These are phyloP conservation scores for Antedon mediterranea DNA, from an alignment of 53 echinoderm and acorn worm genomes.

Conservation along the genomic window DNA sequence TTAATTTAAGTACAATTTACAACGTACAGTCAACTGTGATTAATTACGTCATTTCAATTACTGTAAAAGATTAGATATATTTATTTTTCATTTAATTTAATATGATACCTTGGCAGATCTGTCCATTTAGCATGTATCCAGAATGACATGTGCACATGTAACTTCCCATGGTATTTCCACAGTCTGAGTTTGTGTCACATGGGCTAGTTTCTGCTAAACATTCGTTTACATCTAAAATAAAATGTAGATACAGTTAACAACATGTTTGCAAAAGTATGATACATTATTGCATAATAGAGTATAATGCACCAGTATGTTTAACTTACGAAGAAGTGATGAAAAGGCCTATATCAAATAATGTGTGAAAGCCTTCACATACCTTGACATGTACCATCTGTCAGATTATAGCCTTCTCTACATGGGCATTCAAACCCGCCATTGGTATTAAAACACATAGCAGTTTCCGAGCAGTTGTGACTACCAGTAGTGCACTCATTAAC, in stretches of 20 bases:
- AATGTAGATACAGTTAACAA: too few relatives aligned
- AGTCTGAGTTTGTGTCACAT: conserved; percentile 28
- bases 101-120: conserved; percentile 33
- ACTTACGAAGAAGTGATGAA: too few relatives aligned
- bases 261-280: too few relatives aligned
- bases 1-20: too few relatives aligned
- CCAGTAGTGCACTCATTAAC: conserved; percentile 11
- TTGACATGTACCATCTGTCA: conserved; percentile 8
- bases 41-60: too few relatives aligned
- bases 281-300: too few relatives aligned
- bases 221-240: conserved; percentile 34
- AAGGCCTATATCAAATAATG: too few relatives aligned
- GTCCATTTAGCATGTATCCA: conserved; percentile 33
- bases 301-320: too few relatives aligned
- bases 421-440: conserved; percentile 38
- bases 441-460: conserved; percentile 39
- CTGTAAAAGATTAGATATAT: too few relatives aligned
- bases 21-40: too few relatives aligned
- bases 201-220: conserved; percentile 19
- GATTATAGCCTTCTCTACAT: conserved; percentile 22
- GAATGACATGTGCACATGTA: conserved; percentile 28
- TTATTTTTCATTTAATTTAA: too few relatives aligned
- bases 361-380: conserved; percentile 6
- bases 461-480: conserved; percentile 29
- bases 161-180: conserved; percentile 31